Base-by-base conservation (phyloP, 2,797 vertebrate genomes). In the Tenualosa thibaudeaui region DNA sequence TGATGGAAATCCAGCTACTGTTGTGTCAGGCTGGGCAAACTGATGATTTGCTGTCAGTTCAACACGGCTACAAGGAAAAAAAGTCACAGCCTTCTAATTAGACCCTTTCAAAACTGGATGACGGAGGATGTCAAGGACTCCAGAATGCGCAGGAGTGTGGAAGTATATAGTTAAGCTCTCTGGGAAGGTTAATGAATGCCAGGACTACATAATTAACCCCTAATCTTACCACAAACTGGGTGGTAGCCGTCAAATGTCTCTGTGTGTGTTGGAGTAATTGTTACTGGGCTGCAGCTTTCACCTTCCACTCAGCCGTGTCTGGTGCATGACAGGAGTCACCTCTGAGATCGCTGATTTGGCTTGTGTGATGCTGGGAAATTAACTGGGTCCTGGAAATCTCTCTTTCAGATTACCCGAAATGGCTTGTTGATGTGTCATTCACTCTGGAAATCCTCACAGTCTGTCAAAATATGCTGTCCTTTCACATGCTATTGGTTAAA, bases 151-250 rank as follows among this genome's bases (percentile, higher is more conserved):
- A 40, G 19, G 37, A 8, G 37, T 82, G 37, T 54, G 49, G 40
- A 17, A 51, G 81, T 65, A 75, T 65, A 31, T 86, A 65, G 65
- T 78, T 71, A 37, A 81, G 17, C 40, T 84, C 46, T 58, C 84
- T 31, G 51, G 82, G 84, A 86, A 81, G 82, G 83, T 83, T 87
- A 87, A 84, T 81, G 56, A 81, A 82, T 40, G 84, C 82, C 58
- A 85, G 31, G 86, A 86, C 87, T 85, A 87, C 71, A 89, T n/a
- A 46, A 83, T 91, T 88, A 89, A 89, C 89, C 89, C 89, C 81
- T 68, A 50, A 86, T 87, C 31, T 19, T 71, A 82, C 82, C 71
- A 85, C 58, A 81, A 31, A 86, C 78, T n/a, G 84, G 40, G 71
- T n/a, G 9, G 26, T 17, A 51, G 75, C 56, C 56, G 83, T 17